phyloP scores from a whole-genome alignment of 2,888 invertebrate genomes.

The Nipponacmea schrenckii region DNA sequence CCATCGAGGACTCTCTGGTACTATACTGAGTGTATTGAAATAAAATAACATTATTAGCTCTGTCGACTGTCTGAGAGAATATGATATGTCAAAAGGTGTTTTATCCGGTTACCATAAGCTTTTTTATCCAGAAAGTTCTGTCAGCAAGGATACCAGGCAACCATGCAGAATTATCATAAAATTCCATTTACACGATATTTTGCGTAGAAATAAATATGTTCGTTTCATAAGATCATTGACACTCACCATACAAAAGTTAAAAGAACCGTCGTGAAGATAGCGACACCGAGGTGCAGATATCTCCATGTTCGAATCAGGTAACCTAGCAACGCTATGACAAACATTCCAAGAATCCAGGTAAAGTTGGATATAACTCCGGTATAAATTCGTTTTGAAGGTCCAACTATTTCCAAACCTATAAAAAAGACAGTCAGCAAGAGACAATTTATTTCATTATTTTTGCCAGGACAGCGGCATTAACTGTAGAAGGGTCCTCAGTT shows the following conservation, averaged over 20 bases:
- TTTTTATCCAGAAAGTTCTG: neutral
- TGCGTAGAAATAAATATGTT: no score
- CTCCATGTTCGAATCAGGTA: neutral
- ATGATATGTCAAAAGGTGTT: neutral
- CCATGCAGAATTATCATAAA: no score
- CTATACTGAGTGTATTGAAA: neutral
- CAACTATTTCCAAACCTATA: neutral
- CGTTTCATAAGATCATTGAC: no score
- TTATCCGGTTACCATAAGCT: no score
- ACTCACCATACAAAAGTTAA: neutral
- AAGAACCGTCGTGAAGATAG: neutral
- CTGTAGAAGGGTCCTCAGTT: no score
- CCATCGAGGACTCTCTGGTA: neutral
- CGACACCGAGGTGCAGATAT: neutral
- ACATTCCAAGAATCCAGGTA: neutral
- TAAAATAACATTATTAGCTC: neutral
- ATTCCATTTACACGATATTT: no score
- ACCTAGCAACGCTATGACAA: neutral
- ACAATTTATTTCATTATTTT: no score
- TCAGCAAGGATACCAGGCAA: no score
- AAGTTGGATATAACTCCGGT: conserved; percentile 22
- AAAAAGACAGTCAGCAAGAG: no score
- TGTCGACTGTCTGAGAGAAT: neutral
- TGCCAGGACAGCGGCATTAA: neutral
- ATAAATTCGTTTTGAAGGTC: conserved; percentile 3